Evolutionary conservation across 1,140 invertebrate genomes (phyloP).

Genomic region (Bursaphelenchus mucronatus): DNA sequence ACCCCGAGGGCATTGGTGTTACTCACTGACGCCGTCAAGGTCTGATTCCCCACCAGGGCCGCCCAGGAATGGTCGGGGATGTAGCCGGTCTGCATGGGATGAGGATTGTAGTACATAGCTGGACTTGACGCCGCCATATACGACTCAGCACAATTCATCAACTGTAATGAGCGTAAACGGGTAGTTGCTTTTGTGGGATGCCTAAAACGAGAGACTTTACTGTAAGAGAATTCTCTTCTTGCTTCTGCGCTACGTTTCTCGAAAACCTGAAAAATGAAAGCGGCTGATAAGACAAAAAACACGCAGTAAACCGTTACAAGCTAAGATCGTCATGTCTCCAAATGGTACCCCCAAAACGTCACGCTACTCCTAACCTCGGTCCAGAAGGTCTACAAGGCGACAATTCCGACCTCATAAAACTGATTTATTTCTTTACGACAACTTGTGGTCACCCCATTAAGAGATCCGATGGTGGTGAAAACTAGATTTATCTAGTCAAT

Average conservation of each 20-base stretch:
- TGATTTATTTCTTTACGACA: conserved; percentile 19
- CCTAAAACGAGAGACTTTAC: background rate
- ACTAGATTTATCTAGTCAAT: too few relatives aligned
- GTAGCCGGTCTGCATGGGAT: conserved; percentile 17
- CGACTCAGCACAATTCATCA: conserved; percentile 1
- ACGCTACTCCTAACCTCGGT: background rate
- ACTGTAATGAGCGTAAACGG: background rate
- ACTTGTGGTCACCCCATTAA: too few relatives aligned
- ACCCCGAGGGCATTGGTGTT: background rate
- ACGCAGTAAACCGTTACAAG: background rate
- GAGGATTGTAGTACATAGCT: conserved; percentile 16
- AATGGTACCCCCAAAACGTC: background rate
- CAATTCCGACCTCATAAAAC: conserved; percentile 24
- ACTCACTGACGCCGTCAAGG: background rate
- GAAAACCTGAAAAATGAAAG: background rate
- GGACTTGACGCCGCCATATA: conserved; percentile 21
- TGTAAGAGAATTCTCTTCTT: background rate
- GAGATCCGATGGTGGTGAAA: too few relatives aligned
- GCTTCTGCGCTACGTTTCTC: too few relatives aligned
- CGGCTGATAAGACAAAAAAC: background rate
- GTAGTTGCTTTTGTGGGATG: background rate
- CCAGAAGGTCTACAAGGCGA: conserved; percentile 3
- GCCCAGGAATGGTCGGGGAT: conserved; percentile 1
- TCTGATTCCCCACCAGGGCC: background rate
- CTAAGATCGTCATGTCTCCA: background rate